Evolutionary conservation across 37 sponge, comb jelly and placozoan species (phyloP), one percentile per base, ranked within the genome.

Genomic region (Dysidea cf. avara): DNA sequence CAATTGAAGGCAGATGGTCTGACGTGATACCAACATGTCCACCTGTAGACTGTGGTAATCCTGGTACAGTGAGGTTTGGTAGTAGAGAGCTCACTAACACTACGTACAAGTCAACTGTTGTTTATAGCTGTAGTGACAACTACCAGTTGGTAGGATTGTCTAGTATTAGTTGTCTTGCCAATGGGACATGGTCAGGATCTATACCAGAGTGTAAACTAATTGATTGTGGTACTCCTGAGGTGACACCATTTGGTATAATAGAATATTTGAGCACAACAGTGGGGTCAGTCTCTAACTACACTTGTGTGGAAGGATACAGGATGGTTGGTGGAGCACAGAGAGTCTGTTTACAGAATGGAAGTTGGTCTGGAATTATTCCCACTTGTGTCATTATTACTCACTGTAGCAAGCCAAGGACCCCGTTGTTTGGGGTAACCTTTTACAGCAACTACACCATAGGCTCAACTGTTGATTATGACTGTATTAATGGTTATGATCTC

Each of bases 151-250:
- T 34, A 26, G 90, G 90, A 35, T 31, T 28, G 7, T 12, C 22
- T 0, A 25, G 7, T 0, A 62, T 81, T 13, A 66, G 7, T 2
- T 90, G 90, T 32, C 68, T 65, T 37, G 53, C 53, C 3, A 59
- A 68, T 77, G 86, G 77, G 26, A 16, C 31, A 16, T 90, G 90
- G 90, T 80, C 81, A 30, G 81, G 77, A 20, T 13, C 49, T 14
- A 61, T 33, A 43, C 83, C 90, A 36, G 0, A 18, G 2, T 89
- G 90, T 39, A 9, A 12, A 12, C 46, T 43, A 12, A 43, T 43
- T 43, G 46, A 43, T 9, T 43, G 46, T 9, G 46, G 46, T 5
- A 5, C 46, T 43, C 46, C 46, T 43, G 46, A 43, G 46, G 5
- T 9, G 9, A 5, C 46, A 43, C 5, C 46, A 43, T 43, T 43